Conservation (phyloP, 2,888 invertebrate species). For the Aproaerema taeniolella region DNA sequence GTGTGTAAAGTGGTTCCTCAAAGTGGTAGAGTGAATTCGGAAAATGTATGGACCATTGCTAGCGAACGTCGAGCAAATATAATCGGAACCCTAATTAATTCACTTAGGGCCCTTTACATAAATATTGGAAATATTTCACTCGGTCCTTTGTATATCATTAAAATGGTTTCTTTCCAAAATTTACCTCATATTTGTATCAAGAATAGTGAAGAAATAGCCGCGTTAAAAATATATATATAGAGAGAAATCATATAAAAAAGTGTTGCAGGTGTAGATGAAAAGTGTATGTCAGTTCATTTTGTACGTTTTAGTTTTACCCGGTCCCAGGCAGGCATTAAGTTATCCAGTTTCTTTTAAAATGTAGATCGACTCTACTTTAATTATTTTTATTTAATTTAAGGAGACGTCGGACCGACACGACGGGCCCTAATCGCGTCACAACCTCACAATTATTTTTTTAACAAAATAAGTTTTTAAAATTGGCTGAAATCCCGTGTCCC, state of each 20-base stretch:
- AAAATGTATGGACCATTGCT: no score
- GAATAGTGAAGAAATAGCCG: constrained; percentile 16
- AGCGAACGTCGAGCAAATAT: no score
- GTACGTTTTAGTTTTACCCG: constrained; percentile 54
- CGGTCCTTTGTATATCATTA: no score
- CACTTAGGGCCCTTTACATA: no score
- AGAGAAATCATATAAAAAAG: no score
- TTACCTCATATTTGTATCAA: constrained; percentile 14
- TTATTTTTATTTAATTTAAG: constrained; percentile 49
- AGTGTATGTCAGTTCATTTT: constrained; percentile 41
- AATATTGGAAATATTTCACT: no score
- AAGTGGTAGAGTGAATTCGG: constrained; percentile 34
- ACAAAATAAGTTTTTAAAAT: constrained; percentile 65
- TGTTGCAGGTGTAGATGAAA: constrained; percentile 27
- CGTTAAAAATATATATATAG: constrained; percentile 17
- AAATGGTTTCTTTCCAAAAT: constrained; percentile 1
- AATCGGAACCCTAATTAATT: no score
- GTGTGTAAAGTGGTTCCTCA: constrained; percentile 37
- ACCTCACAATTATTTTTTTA: constrained; percentile 55
- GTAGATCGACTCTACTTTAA: constrained; percentile 49
- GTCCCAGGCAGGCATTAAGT: constrained; percentile 55
- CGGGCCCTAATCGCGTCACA: constrained; percentile 62
- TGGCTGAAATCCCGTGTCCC: constrained; percentile 58
- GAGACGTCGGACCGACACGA: constrained; percentile 50
- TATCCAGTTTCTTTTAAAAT: constrained; percentile 42